Percentiles rank a stretch among this genome's conserved stretches.
Evolutionary conservation across 2,888 invertebrate species (phyloP).

Genomic region (Vanessa cardui): DNA sequence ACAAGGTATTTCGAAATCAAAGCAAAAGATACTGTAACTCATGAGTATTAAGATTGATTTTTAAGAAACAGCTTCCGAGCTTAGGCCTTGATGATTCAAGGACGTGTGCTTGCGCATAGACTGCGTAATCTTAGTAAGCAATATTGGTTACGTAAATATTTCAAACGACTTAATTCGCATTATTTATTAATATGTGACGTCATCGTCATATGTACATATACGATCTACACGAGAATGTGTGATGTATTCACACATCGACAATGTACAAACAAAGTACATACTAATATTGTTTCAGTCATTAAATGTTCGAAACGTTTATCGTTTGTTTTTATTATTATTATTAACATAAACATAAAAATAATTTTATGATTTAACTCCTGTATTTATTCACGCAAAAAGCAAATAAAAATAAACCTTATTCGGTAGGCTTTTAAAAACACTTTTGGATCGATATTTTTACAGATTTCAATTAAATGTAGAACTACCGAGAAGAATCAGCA

Average conservation of each 20-base stretch:
- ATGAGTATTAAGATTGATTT: constrained; percentile 2
- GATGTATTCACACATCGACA: background rate
- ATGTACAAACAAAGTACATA: background rate
- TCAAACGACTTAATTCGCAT: constrained; percentile 19
- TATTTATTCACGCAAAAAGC: too few relatives aligned
- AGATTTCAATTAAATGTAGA: too few relatives aligned
- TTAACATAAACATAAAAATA: too few relatives aligned
- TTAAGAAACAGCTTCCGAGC: constrained; percentile 4
- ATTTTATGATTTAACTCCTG: too few relatives aligned
- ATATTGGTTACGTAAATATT: constrained; percentile 38
- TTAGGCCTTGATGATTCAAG: constrained; percentile 40
- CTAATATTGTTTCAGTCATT: too few relatives aligned
- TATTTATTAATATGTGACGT: constrained; percentile 27
- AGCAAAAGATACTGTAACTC: background rate
- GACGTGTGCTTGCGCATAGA: constrained; percentile 33
- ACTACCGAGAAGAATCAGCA: too few relatives aligned
- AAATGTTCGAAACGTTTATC: too few relatives aligned
- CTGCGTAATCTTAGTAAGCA: constrained; percentile 37
- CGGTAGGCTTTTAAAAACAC: too few relatives aligned
- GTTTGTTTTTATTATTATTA: too few relatives aligned
- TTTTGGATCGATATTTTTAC: too few relatives aligned
- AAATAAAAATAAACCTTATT: too few relatives aligned
- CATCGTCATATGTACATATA: background rate
- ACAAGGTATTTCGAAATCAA: background rate
- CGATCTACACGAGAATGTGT: background rate